phyloP scores from a whole-genome alignment of 2,888 invertebrate species.

The Heliconius aoede region DNA sequence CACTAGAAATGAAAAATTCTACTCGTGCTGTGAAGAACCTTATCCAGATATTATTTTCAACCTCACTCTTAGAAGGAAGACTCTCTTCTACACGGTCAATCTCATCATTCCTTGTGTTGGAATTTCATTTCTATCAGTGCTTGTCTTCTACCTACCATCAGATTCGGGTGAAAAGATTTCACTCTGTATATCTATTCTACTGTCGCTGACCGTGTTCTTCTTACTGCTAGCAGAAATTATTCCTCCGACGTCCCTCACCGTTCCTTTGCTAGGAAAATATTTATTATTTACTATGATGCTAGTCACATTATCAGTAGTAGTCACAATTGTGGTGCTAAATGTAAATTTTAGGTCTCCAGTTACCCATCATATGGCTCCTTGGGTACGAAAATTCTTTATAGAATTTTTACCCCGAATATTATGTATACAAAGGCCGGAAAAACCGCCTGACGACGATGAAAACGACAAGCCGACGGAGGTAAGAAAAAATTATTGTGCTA shows the following conservation, averaged over 20 bases:
- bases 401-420: conserved; percentile 93
- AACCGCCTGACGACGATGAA: conserved; percentile 87
- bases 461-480: conserved; percentile 80
- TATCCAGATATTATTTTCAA: conserved; percentile 99
- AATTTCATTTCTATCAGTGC: conserved; percentile 97
- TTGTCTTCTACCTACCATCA: conserved; percentile 98
- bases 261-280: conserved; percentile 95
- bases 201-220: conserved; percentile 97
- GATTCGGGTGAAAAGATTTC: conserved; percentile 99
- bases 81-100: conserved; percentile 98
- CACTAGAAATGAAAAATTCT: conserved; percentile 94
- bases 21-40: conserved; percentile 98
- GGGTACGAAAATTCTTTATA: conserved; percentile 94
- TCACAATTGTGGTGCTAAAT: conserved; percentile 96
- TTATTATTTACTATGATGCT: conserved; percentile 97
- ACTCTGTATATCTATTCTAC: conserved; percentile 95
- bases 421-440: conserved; percentile 94
- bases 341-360: conserved; percentile 96
- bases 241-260: conserved; percentile 96
- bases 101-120: conserved; percentile 98
- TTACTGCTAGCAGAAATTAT: conserved; percentile 96
- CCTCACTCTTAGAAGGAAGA: conserved; percentile 96
- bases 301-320: conserved; percentile 95
- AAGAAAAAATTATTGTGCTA: conserved; percentile 56
- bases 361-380: conserved; percentile 95